Evolutionary conservation across 1,140 invertebrate genomes (phyloP).

Genomic region (Antheraea mylitta): DNA sequence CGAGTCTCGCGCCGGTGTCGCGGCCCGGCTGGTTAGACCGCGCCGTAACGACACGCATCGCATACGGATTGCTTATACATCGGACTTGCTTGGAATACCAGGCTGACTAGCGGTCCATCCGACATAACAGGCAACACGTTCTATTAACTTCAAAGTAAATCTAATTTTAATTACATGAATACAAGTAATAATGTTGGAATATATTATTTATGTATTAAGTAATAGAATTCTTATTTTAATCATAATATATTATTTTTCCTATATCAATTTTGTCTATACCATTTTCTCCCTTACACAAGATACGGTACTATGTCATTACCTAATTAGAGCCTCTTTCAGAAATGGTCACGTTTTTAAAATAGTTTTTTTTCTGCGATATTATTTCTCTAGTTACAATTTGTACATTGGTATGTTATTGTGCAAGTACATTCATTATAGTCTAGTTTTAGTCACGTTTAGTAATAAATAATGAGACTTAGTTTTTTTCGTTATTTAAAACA

Average conservation of each 20-base stretch:
- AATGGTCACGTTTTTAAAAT: not conserved
- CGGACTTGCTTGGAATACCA: conserved; percentile 42
- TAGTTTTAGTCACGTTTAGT: not conserved
- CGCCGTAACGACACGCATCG: conserved; percentile 26
- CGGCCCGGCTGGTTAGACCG: conserved; percentile 4
- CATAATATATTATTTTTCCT: too few relatives aligned
- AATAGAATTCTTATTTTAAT: too few relatives aligned
- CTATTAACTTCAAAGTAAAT: conserved; percentile 23
- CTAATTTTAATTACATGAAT: not conserved
- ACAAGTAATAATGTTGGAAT: too few relatives aligned
- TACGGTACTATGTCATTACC: too few relatives aligned
- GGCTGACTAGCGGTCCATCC: conserved; percentile 48
- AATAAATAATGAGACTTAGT: too few relatives aligned
- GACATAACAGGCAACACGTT: conserved; percentile 45
- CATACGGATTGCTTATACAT: conserved; percentile 31
- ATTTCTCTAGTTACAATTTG: not conserved
- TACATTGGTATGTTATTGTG: not conserved
- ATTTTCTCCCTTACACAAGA: not conserved
- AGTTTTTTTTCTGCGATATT: not conserved
- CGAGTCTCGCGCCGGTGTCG: not conserved
- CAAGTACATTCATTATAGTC: not conserved
- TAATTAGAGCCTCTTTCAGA: not conserved
- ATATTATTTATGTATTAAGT: too few relatives aligned
- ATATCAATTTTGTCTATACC: too few relatives aligned
- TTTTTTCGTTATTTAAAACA: too few relatives aligned